Evolutionary conservation across 2,113 vertebrate genomes (phyloP).

Genomic region (Ornithorhynchus anatinus): DNA sequence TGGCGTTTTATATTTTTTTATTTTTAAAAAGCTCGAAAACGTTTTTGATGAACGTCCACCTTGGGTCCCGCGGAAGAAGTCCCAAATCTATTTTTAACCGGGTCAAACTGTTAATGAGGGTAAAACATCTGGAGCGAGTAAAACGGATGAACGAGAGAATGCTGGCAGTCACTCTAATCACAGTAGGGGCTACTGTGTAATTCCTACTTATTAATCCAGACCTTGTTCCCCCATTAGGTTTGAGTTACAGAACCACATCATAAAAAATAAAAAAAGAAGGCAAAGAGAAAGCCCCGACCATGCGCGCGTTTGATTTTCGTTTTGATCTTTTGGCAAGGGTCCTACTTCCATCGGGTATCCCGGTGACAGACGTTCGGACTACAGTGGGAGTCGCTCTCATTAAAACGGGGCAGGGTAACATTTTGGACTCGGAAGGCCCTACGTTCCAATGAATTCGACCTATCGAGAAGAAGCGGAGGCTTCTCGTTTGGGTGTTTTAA

Average conservation of each 20-base stretch:
- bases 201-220: slow-evolving; percentile 58
- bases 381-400: slow-evolving; percentile 5
- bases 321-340: slow-evolving; percentile 51
- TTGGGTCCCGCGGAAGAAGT: slow-evolving; percentile 9
- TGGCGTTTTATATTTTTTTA: background rate
- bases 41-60: background rate
- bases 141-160: slow-evolving; percentile 27
- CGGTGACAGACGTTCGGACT: slow-evolving; percentile 43
- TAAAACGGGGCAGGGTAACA: slow-evolving; percentile 27
- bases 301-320: slow-evolving; percentile 32
- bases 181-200: slow-evolving; percentile 53
- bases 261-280: slow-evolving; percentile 37
- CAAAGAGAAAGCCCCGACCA: background rate
- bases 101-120: background rate
- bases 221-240: slow-evolving; percentile 60
- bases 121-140: slow-evolving; percentile 55
- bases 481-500: slow-evolving; percentile 18
- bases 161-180: slow-evolving; percentile 32
- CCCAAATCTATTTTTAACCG: slow-evolving; percentile 16
- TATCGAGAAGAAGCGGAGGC: rapidly evolving
- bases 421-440: slow-evolving; percentile 5
- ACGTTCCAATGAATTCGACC: slow-evolving; percentile 17
- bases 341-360: background rate
- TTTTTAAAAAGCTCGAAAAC: background rate
- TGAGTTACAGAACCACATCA: slow-evolving; percentile 54